Evolutionary conservation across 1,140 invertebrate genomes (phyloP).

Genomic region (Trigoniulus corallinus): DNA sequence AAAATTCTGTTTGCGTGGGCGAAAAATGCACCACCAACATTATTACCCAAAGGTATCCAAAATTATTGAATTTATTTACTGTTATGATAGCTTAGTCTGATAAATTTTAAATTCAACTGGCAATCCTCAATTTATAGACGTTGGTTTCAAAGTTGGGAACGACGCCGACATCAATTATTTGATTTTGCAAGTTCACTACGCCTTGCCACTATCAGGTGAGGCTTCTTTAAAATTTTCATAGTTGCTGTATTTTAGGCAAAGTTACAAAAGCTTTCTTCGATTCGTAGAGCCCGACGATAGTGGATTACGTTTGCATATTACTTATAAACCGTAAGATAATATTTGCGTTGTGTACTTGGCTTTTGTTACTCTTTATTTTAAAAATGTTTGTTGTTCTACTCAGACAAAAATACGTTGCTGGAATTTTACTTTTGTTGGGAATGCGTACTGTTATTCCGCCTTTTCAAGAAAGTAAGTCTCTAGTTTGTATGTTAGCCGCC

Average conservation of each 20-base stretch:
- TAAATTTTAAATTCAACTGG: too few species aligned
- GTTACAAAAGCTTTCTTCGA: background rate
- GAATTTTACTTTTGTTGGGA: slow-evolving; percentile 23
- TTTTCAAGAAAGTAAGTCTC: slow-evolving; percentile 20
- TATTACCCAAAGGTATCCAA: slow-evolving; percentile 30
- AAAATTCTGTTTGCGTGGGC: slow-evolving; percentile 46
- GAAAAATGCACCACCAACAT: slow-evolving; percentile 38
- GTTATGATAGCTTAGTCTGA: too few species aligned
- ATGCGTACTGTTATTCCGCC: slow-evolving; percentile 21
- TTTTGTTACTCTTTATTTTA: too few species aligned
- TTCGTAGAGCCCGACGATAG: slow-evolving; percentile 18
- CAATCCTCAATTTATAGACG: slow-evolving; percentile 22
- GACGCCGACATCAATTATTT: slow-evolving; percentile 30
- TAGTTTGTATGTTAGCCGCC: background rate
- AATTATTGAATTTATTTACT: background rate
- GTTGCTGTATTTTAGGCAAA: background rate
- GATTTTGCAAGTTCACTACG: slow-evolving; percentile 38
- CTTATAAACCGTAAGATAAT: slow-evolving; percentile 18
- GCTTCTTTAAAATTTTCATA: background rate
- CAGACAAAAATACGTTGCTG: slow-evolving; percentile 27
- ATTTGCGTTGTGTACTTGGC: background rate
- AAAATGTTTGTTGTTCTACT: slow-evolving; percentile 8
- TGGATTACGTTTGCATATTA: slow-evolving; percentile 20
- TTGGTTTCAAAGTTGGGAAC: slow-evolving; percentile 37
- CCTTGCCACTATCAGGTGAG: slow-evolving; percentile 16